Evolutionary conservation across 2,113 vertebrate genomes (phyloP), one percentile per base, ranked within the genome.

Genomic region (human (Homo sapiens)): DNA sequence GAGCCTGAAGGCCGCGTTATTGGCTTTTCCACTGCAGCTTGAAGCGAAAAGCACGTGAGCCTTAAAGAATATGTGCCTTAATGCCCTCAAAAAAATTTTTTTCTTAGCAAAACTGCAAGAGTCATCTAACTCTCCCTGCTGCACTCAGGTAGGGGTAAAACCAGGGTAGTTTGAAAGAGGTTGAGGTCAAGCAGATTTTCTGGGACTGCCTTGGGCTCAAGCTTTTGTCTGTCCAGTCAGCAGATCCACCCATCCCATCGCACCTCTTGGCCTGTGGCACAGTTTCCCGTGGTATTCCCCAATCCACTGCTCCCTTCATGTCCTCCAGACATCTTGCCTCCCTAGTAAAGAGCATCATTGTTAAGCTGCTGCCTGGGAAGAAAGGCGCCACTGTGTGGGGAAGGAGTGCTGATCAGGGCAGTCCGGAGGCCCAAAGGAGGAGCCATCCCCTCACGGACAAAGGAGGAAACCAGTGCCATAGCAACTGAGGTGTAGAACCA

Each of bases 1-100:
- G n/a, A 94, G 93, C 94, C 96, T 80, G 92, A 98, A 98, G 96
- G 89, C 92, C 50, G 0, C 32, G 0, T 83, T 80, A 97, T 88
- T 90, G 94, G 95, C 97, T 96, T 96, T 89, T 93, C 75, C 32
- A 61, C 79, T 68, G 76, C 79, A 68, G 87, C 93, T 90, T 3
- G 11, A 81, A 92, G 75, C 68, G 25, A 66, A 95, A 91, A 88
- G 89, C 84, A 66, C 70, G 68, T 23, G 90, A 97, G 93, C 57
- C 94, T 93, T 38, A 75, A 83, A 96, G 76, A 96, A 76, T 50
- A 59, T 35, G 12, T 57, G 85, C 82, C 79, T 93, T 64, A 20
- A 64, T 80, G 92, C 87, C 83, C 83, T 97, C 96, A 40, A 59
- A 89, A 86, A 66, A 30, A 6, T 12, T 30, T 64, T 64, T 14